phyloP scores from a whole-genome alignment of 2,797 vertebrate genomes.

The Spheniscus humboldti region DNA sequence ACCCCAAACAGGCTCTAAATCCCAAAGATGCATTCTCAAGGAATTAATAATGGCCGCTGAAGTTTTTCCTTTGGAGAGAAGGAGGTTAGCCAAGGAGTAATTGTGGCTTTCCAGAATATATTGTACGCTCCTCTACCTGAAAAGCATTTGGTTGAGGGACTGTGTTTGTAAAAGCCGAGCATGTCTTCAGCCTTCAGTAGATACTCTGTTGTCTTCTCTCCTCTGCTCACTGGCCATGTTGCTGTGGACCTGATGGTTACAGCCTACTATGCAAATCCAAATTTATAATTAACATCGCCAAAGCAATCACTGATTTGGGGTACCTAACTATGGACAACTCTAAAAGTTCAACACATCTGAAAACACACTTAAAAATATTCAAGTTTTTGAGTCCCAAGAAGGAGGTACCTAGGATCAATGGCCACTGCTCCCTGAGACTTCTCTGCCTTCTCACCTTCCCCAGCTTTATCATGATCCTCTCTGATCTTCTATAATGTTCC shows the following conservation, averaged over 20 bases:
- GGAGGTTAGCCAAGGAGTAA: neutral
- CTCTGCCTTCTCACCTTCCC: neutral
- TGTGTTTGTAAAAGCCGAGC: neutral
- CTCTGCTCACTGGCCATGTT: neutral
- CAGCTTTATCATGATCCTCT: neutral
- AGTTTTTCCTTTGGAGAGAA: neutral
- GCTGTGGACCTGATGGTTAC: neutral
- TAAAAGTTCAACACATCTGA: neutral
- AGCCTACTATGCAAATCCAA: neutral
- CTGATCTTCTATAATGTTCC: neutral
- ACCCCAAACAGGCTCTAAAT: neutral
- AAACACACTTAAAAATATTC: neutral
- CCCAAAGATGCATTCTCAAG: neutral
- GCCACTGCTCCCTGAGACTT: neutral
- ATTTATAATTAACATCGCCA: neutral
- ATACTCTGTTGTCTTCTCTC: neutral
- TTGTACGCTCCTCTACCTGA: neutral
- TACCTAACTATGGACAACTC: neutral
- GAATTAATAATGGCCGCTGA: neutral
- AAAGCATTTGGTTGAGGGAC: neutral
- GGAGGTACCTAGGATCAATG: neutral
- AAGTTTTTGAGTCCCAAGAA: neutral
- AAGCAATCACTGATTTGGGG: neutral
- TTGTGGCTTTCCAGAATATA: neutral
- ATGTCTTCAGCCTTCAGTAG: neutral